These are phyloP conservation scores for Pyrochroa serraticornis DNA, from an alignment of 2,888 invertebrate species.

Conservation along the genomic window DNA sequence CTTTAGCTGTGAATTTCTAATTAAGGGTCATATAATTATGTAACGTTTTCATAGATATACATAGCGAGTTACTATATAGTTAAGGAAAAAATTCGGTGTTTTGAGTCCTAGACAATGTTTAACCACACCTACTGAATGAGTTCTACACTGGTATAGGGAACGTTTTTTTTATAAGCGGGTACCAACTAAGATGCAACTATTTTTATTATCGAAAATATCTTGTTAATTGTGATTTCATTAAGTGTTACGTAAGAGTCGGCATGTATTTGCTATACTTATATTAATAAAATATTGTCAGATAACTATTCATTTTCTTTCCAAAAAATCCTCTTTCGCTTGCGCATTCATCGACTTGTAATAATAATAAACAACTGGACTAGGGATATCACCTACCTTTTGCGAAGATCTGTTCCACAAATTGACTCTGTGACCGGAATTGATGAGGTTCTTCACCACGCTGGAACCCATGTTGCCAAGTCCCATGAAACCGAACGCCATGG, in stretches of 20 bases:
- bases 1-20: constrained; percentile 19
- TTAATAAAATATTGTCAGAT: constrained; percentile 25
- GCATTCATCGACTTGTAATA: neutral
- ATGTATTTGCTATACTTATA: constrained; percentile 20
- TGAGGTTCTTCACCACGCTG: constrained; percentile 92
- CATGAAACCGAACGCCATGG: constrained; percentile 90
- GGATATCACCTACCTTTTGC: constrained; percentile 75
- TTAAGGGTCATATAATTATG: constrained; percentile 17
- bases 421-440: constrained; percentile 92
- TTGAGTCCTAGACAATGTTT: constrained; percentile 32
- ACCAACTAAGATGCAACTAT: constrained; percentile 51
- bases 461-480: constrained; percentile 96
- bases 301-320: neutral
- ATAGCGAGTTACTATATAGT: constrained; percentile 17
- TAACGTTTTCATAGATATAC: constrained; percentile 9
- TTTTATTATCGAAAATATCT: constrained; percentile 51
- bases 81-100: constrained; percentile 33
- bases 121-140: constrained; percentile 24
- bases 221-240: constrained; percentile 49
- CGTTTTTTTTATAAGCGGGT: constrained; percentile 45
- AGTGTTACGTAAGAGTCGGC: constrained; percentile 18
- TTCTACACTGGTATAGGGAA: constrained; percentile 46
- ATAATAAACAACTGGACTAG: too few relatives aligned
- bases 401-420: constrained; percentile 93
- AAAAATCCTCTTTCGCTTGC: neutral